These are phyloP conservation scores for Oithona nana DNA, from an alignment of 2,888 invertebrate species.

Conservation along the genomic window DNA sequence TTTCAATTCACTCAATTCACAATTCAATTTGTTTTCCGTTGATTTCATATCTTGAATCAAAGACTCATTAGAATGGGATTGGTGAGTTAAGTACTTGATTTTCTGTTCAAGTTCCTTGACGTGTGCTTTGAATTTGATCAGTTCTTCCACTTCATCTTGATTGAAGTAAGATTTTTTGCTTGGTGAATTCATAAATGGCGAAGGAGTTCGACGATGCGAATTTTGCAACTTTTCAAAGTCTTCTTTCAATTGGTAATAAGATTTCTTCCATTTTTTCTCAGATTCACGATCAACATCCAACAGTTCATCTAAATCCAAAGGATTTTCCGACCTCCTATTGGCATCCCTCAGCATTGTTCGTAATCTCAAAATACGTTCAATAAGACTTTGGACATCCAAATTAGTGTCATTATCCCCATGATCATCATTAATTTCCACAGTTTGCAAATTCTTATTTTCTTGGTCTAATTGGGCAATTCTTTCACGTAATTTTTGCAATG, in stretches of 20 bases:
- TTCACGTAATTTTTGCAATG: constrained; percentile 44
- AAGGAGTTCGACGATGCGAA: background rate
- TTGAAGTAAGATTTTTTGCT: background rate
- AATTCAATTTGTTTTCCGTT: background rate
- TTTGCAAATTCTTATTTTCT: background rate
- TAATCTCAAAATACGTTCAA: constrained; percentile 43
- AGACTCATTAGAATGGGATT: background rate
- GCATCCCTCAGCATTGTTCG: constrained; percentile 40
- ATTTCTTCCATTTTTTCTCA: constrained; percentile 42
- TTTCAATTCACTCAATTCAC: background rate
- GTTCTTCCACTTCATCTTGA: background rate
- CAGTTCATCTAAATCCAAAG: constrained; percentile 39
- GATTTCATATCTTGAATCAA: background rate
- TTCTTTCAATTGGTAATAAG: constrained; percentile 39
- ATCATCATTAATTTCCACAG: constrained; percentile 17
- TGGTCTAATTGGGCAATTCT: constrained; percentile 16
- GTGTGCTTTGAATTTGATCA: background rate
- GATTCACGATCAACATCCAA: constrained; percentile 16
- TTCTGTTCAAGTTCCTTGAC: background rate
- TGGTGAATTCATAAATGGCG: background rate
- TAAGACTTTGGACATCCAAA: constrained; percentile 28
- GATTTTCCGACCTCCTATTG: constrained; percentile 36
- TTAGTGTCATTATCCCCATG: constrained; percentile 23
- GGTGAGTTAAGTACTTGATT: background rate
- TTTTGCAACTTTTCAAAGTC: constrained; percentile 47